phyloP scores from a whole-genome alignment of 2,888 invertebrate species.

The Corbicula japonica region DNA sequence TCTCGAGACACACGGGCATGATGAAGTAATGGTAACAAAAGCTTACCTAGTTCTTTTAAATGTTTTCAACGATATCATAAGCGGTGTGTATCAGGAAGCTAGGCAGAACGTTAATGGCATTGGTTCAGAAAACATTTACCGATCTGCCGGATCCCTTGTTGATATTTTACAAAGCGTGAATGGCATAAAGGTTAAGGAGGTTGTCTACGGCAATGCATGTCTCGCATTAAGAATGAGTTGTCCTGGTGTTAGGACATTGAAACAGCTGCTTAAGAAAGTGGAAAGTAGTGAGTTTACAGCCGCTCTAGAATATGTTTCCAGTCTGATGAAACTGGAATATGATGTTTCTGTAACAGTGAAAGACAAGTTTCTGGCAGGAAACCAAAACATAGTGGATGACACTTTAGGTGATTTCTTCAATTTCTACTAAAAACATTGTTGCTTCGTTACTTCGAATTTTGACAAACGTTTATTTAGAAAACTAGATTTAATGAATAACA shows the following conservation, averaged over 20 bases:
- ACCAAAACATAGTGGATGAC: background rate
- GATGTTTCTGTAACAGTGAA: background rate
- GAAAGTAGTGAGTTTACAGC: background rate
- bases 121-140: background rate
- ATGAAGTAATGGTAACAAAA: background rate
- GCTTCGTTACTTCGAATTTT: too few species aligned
- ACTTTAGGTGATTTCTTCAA: background rate
- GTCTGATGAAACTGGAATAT: background rate
- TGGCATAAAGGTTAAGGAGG: background rate
- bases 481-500: too few species aligned
- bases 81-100: background rate
- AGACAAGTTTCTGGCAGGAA: background rate
- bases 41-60: background rate
- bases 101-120: background rate
- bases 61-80: background rate
- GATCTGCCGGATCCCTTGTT: background rate
- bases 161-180: background rate
- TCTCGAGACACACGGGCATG: background rate
- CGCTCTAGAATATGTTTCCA: background rate
- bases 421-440: too few species aligned
- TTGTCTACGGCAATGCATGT: slow-evolving; percentile 1
- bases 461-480: too few species aligned
- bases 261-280: slow-evolving; percentile 7
- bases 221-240: background rate
- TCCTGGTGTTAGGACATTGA: background rate